Base-by-base conservation (phyloP, 2,888 invertebrate species). In the Theretra japonica region DNA sequence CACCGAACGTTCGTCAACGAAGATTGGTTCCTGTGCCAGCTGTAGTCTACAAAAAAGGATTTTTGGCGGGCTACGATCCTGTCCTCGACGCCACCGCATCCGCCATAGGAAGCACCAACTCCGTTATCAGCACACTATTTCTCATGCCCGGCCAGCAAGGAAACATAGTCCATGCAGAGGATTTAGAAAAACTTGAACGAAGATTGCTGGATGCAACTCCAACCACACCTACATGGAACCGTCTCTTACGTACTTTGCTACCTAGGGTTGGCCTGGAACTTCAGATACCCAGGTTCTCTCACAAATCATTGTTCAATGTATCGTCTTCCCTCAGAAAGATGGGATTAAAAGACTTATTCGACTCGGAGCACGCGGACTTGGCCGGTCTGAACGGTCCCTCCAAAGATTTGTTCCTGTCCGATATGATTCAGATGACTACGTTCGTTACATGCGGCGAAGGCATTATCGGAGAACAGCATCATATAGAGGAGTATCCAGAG, bases 111-210 rank as follows among this genome's bases (percentile, higher is more conserved):
- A 95, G 95, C 48, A 95, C 95, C 41, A 96, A 96, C 75, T 96
- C 97, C 70, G 94, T 96, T 0, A 95, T 98, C 0, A 97, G 97
- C 82, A 97, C 97, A 0, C 95, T 98, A 59, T 96, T 98, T 78
- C 95, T 98, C 0, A 96, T 98, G 94, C 98, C 98, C 0, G 98
- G 98, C 0, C 97, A 97, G 84, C 97, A 97, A 89, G 97, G 97
- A 33, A 96, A 97, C 71, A 95, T 96, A 0, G 97, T 97, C 2
- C 97, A 97, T 0, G 97, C 97, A 0, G 97, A 98, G 82, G 97
- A 97, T 73, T 91, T 98, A 73, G 96, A 97, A 71, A 95, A 96
- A 19, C 92, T 98, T 0, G 97, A 98, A 83, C 95, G 96, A 73
- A 95, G 97, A 70, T 87, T 98, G 1, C 90, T 97, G 8, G 96